These are phyloP conservation scores for Cephus spinipes DNA, from an alignment of 2,888 invertebrate species.

Conservation along the genomic window DNA sequence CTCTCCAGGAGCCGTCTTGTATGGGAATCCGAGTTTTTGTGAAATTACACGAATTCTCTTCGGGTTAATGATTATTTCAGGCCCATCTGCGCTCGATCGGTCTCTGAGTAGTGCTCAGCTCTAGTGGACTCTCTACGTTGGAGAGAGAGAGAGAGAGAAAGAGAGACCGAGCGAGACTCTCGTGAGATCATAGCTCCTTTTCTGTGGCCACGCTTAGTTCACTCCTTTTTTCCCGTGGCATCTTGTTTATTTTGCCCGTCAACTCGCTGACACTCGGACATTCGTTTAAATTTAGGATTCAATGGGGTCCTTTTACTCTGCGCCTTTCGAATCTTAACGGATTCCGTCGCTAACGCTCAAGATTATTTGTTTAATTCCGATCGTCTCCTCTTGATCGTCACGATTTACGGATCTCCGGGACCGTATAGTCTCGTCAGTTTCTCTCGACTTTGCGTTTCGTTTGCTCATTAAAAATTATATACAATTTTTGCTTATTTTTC, in stretches of 20 bases:
- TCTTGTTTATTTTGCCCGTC: slow-evolving; percentile 65
- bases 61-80: slow-evolving; percentile 19
- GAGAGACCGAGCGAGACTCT: neutral
- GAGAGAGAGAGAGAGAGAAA: neutral
- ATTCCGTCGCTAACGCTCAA: slow-evolving; percentile 50
- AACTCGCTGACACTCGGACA: slow-evolving; percentile 60
- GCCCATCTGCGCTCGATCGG: slow-evolving; percentile 1
- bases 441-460: neutral
- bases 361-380: slow-evolving; percentile 63
- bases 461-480: neutral
- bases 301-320: slow-evolving; percentile 66
- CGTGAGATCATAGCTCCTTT: slow-evolving; percentile 16
- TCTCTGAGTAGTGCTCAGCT: neutral
- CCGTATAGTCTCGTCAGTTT: slow-evolving; percentile 13
- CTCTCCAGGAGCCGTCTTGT: slow-evolving; percentile 12
- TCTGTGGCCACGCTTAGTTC: slow-evolving; percentile 9
- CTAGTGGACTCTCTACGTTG: neutral
- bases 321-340: slow-evolving; percentile 57
- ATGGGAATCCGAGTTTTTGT: slow-evolving; percentile 47
- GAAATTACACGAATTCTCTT: slow-evolving; percentile 30
- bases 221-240: slow-evolving; percentile 37
- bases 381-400: slow-evolving; percentile 7
- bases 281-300: slow-evolving; percentile 67
- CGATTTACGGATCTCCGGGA: slow-evolving; percentile 17
- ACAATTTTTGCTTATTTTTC: neutral